phyloP scores from a whole-genome alignment of 1,140 invertebrate genomes.

The Hetaerina americana region DNA sequence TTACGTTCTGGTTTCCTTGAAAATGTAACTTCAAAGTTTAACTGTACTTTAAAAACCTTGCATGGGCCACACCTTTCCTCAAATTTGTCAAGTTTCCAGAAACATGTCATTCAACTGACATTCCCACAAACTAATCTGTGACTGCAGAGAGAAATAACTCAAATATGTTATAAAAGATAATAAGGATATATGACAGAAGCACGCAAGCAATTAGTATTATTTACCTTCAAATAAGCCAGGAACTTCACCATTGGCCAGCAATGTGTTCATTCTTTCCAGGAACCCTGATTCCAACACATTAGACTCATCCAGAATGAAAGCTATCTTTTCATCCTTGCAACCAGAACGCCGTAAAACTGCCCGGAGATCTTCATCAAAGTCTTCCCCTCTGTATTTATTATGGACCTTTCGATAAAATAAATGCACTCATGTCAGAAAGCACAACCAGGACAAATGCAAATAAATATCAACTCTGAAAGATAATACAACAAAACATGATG shows the following conservation, averaged over 20 bases:
- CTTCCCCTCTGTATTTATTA: slow-evolving; percentile 96
- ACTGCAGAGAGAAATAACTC: no score
- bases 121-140: no score
- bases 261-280: slow-evolving; percentile 97
- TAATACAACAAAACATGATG: no score
- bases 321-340: slow-evolving; percentile 97
- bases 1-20: no score
- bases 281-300: slow-evolving; percentile 98
- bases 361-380: slow-evolving; percentile 97
- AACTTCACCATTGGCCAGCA: slow-evolving; percentile 97
- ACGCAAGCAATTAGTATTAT: slow-evolving; percentile 1
- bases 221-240: slow-evolving; percentile 72
- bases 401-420: slow-evolving; percentile 57
- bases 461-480: no score
- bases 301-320: slow-evolving; percentile 97
- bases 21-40: no score
- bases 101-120: no score
- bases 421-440: neutral
- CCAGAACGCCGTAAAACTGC: slow-evolving; percentile 86
- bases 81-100: no score
- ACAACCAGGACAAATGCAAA: neutral
- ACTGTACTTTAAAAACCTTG: no score
- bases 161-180: no score
- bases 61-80: no score
- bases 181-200: no score